Conservation (phyloP, 2,113 vertebrate genomes). For the Tringa solitaria region DNA sequence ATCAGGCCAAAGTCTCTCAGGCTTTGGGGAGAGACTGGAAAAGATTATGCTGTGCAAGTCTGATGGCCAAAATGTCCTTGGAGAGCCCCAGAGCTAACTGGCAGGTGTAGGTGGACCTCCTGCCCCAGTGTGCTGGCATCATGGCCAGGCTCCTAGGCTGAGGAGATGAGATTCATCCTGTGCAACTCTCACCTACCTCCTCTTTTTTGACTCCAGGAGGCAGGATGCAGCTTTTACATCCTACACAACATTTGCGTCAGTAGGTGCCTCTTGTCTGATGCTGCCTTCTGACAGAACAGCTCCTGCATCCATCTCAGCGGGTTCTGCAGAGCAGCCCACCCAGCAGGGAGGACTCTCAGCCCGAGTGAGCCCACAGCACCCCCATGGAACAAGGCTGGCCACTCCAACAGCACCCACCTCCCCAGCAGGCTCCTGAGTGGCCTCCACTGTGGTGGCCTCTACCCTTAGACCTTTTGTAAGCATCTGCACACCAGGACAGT, state of each 20-base stretch:
- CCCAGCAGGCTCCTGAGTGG: not conserved
- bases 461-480: not conserved
- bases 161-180: not conserved
- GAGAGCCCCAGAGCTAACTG: not conserved
- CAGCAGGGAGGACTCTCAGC: not conserved
- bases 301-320: not conserved
- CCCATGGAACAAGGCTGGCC: not conserved
- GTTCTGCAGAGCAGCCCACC: not conserved
- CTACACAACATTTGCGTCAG: not conserved
- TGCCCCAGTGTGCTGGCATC: not conserved
- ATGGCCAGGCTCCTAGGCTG: not conserved
- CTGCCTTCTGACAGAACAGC: not conserved
- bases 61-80: not conserved
- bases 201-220: not conserved
- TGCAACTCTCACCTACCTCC: not conserved
- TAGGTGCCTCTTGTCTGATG: not conserved
- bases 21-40: not conserved
- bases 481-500: not conserved
- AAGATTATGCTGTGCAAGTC: not conserved
- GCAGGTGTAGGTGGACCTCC: not conserved
- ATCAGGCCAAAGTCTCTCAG: not conserved
- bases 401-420: not conserved
- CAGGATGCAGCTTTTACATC: not conserved
- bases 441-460: not conserved
- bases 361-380: not conserved